Percentiles rank a stretch among this genome's conserved stretches.
These are phyloP conservation scores for Osmerus mordax DNA, from an alignment of 2,113 vertebrate species.

Conservation along the genomic window DNA sequence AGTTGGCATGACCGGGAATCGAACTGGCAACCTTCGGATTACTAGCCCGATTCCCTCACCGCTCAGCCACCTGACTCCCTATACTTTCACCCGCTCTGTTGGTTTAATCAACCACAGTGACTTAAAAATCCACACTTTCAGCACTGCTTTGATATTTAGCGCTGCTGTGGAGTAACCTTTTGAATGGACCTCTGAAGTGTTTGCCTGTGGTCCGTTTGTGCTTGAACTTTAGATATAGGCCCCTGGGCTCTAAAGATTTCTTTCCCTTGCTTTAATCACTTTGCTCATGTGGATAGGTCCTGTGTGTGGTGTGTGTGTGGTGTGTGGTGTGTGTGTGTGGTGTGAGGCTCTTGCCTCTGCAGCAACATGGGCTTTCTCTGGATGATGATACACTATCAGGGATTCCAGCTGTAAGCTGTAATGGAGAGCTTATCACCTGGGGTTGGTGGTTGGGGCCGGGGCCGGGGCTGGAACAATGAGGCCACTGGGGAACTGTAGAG, in stretches of 20 bases:
- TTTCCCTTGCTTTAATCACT: conserved; percentile 33
- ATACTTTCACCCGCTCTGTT: not conserved
- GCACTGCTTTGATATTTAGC: conserved; percentile 2
- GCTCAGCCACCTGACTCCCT: too few relatives aligned
- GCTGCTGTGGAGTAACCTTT: conserved; percentile 19
- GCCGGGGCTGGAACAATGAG: conserved; percentile 38
- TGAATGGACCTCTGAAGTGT: too few relatives aligned
- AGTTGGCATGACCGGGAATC: too few relatives aligned
- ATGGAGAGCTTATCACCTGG: conserved; percentile 37
- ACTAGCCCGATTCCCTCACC: too few relatives aligned
- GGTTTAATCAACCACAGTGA: conserved; percentile 3
- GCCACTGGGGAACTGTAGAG: conserved; percentile 42
- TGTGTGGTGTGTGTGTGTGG: conserved; percentile 21
- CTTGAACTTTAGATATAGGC: conserved; percentile 1
- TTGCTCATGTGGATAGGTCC: conserved; percentile 26
- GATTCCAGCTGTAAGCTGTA: conserved; percentile 23
- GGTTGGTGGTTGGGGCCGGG: not conserved
- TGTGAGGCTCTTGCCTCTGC: conserved; percentile 20
- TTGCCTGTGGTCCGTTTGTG: conserved; percentile 2
- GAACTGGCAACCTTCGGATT: too few relatives aligned
- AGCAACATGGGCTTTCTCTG: conserved; percentile 24
- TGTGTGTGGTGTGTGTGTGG: conserved; percentile 30
- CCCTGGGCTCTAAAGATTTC: conserved; percentile 15
- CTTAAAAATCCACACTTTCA: conserved; percentile 4
- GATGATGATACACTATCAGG: conserved; percentile 26